phyloP scores from a whole-genome alignment of 2,113 vertebrate species.

The Parus major region DNA sequence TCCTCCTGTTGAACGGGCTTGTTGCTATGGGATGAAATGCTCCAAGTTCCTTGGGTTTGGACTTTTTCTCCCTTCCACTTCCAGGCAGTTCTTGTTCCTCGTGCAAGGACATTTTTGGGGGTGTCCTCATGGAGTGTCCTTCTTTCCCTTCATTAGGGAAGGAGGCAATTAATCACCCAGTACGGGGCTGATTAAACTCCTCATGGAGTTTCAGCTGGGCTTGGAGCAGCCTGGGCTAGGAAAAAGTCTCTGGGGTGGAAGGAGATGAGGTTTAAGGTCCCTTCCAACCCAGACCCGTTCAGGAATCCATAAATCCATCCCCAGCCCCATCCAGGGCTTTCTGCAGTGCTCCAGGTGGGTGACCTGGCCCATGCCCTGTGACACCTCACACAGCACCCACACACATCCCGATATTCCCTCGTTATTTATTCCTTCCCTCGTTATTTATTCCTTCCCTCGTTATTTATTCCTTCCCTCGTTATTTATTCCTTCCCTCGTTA shows the following conservation, averaged over 20 bases:
- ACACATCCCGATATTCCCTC: not conserved
- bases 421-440: accelerated
- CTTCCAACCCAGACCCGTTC: no score
- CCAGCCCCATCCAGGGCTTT: not conserved
- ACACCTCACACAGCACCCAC: not conserved
- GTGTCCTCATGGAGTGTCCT: not conserved
- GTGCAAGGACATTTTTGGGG: not conserved
- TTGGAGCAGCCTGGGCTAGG: not conserved
- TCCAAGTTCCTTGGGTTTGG: not conserved
- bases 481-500: accelerated
- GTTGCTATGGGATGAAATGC: conserved; percentile 58
- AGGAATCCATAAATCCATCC: not conserved
- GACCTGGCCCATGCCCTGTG: no score
- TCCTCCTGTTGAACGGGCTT: conserved; percentile 47
- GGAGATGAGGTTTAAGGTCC: not conserved
- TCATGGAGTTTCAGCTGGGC: not conserved
- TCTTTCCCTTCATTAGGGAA: not conserved
- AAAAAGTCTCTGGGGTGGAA: not conserved
- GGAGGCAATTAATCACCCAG: not conserved
- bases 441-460: accelerated
- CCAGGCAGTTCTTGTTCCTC: not conserved
- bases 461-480: accelerated
- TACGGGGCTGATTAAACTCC: no score
- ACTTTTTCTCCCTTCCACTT: not conserved
- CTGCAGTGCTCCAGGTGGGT: accelerated